Evolutionary conservation across 2,797 vertebrate genomes (phyloP).

Genomic region (Characodon lateralis): DNA sequence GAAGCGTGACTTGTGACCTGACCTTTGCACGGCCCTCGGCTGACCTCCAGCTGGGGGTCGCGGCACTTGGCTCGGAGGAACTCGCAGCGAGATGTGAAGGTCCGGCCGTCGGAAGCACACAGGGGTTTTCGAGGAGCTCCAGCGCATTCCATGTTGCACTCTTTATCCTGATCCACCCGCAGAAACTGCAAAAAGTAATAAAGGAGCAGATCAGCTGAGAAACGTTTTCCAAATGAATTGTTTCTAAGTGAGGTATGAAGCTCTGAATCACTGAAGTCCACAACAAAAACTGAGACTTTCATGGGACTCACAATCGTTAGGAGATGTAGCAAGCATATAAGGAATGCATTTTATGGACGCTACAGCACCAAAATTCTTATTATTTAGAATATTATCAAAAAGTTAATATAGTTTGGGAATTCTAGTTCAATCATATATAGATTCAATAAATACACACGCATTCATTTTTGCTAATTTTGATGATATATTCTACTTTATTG

Average conservation of each 20-base stretch:
- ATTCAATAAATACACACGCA: neutral
- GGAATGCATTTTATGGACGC: neutral
- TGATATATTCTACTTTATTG: neutral
- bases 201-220: slow-evolving; percentile 36
- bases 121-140: slow-evolving; percentile 88
- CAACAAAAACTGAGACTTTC: slow-evolving; percentile 35
- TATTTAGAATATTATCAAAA: too few species aligned
- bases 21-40: slow-evolving; percentile 95
- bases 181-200: slow-evolving; percentile 83
- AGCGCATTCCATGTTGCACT: slow-evolving; percentile 91
- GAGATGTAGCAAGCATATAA: neutral
- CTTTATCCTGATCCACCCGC: slow-evolving; percentile 95
- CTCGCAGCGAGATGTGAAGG: slow-evolving; percentile 94
- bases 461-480: neutral
- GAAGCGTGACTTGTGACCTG: slow-evolving; percentile 78
- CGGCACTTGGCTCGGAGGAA: slow-evolving; percentile 97
- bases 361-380: slow-evolving; percentile 4
- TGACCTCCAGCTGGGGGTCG: slow-evolving; percentile 94
- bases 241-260: slow-evolving; percentile 20
- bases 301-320: slow-evolving; percentile 22
- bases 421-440: too few species aligned
- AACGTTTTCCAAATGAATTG: slow-evolving; percentile 35
- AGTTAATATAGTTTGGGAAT: neutral
- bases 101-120: slow-evolving; percentile 94
- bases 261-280: slow-evolving; percentile 23